Percentiles rank a stretch among this genome's conserved stretches.
Conservation (phyloP, 2,797 vertebrate species). For the Diglossa cyanea region DNA sequence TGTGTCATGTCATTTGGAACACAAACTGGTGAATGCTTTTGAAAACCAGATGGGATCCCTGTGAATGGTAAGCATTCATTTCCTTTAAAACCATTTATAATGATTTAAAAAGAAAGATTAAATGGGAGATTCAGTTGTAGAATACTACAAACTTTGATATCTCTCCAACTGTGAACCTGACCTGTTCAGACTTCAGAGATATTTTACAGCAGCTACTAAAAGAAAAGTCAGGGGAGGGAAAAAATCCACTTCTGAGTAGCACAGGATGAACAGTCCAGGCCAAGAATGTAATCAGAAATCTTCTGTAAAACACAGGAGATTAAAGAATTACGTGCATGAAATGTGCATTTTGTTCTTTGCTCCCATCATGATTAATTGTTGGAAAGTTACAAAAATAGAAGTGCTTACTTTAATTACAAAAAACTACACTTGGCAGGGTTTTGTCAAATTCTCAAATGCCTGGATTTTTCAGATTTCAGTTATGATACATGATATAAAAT, state of each 20-base stretch:
- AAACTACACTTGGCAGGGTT: neutral
- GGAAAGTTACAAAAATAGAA: neutral
- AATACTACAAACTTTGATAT: neutral
- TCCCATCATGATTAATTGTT: neutral
- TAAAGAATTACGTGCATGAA: neutral
- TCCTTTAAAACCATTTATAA: neutral
- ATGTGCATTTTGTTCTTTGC: neutral
- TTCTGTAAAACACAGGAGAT: neutral
- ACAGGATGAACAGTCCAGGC: neutral
- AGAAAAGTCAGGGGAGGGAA: neutral
- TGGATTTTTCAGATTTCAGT: neutral
- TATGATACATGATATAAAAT: neutral
- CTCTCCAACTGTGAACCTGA: neutral
- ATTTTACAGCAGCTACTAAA: neutral
- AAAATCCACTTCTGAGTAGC: neutral
- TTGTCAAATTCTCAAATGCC: neutral
- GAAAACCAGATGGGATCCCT: neutral
- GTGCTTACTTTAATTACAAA: neutral
- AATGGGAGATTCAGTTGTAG: neutral
- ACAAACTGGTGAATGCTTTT: neutral
- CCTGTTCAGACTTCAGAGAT: neutral
- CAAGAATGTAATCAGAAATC: neutral
- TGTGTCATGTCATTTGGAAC: conserved; percentile 28
- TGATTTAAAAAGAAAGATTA: neutral
- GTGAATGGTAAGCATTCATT: neutral